Base-by-base conservation (phyloP, 53 echinoderm and acorn worm species). In the Mesocentrotus franciscanus region DNA sequence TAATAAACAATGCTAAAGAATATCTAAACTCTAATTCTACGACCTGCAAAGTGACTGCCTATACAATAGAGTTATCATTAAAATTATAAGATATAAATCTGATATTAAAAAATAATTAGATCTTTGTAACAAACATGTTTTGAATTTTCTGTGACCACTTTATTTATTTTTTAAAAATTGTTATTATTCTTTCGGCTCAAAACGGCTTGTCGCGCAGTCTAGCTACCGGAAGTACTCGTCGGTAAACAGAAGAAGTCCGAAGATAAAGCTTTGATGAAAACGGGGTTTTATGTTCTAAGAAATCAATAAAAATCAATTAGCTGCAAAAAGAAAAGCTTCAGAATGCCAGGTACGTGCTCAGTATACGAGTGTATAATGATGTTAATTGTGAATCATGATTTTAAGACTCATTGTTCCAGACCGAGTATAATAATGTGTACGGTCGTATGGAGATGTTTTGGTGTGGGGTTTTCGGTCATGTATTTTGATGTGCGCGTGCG, bases 291-390 rank as follows among this genome's bases (percentile, higher is more conserved):
- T 79, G 33, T 32, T 24, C 20, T 18, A 30, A 58, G 4, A 87
- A 56, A 58, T 26, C n/a, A n/a, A 87, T 57, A 58, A 27, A n/a
- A 56, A 87, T 26, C 57, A 10, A 14, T 57, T 58, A 57, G 4
- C 59, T 87, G 58, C 58, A 7, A 56, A 55, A 56, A 87, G 27
- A 58, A n/a, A 87, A 56, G 8, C 11, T 26, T 26, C 83, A 87
- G 2, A 87, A 87, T 87, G 87, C 87, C 87, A 87, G 87, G 87
- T 87, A 58, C n/a, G 58, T 87, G 58, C n/a, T 87, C 20, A 0
- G 8, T 32, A 1, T 74, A 30, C 30, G 12, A 29, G 13, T 30
- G 12, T 1, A 32, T 20, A 20, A 18, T 42, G 24, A 84, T 20
- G 13, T 84, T 32, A 84, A 9, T 22, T 27, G 20, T 84, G 49